These are phyloP conservation scores for Ophioninae sp. DNA, from an alignment of 2,888 invertebrate genomes.

Conservation along the genomic window DNA sequence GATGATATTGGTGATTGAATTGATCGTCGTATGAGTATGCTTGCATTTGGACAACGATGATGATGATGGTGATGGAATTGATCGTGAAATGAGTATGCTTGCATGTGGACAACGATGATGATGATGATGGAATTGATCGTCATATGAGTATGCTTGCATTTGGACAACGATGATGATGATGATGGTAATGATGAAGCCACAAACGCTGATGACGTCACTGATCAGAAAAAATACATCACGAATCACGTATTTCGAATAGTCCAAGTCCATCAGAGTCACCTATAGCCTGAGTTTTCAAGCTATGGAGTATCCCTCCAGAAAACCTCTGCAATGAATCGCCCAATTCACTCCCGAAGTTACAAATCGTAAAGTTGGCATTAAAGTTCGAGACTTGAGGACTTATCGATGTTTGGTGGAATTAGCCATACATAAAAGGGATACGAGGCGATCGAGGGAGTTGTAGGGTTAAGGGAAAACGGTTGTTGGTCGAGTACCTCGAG, in stretches of 20 bases:
- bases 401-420: background rate
- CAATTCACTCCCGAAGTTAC: background rate
- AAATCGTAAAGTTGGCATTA: background rate
- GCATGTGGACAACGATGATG: background rate
- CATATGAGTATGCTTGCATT: background rate
- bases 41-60: background rate
- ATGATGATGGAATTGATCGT: background rate
- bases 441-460: conserved; percentile 47
- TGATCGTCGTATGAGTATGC: background rate
- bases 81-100: background rate
- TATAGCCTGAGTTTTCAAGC: background rate
- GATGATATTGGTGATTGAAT: background rate
- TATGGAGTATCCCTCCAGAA: background rate
- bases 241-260: background rate
- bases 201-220: too few species aligned
- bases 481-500: conserved; percentile 55
- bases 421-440: conserved; percentile 11
- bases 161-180: background rate
- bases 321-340: background rate
- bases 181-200: too few species aligned
- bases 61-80: background rate
- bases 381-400: background rate
- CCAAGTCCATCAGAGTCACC: background rate
- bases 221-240: too few species aligned
- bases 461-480: conserved; percentile 56